Percentiles rank a stretch among this genome's conserved stretches.
phyloP scores from a whole-genome alignment of 2,888 invertebrate genomes.

The Acrocyrtus sp. region DNA sequence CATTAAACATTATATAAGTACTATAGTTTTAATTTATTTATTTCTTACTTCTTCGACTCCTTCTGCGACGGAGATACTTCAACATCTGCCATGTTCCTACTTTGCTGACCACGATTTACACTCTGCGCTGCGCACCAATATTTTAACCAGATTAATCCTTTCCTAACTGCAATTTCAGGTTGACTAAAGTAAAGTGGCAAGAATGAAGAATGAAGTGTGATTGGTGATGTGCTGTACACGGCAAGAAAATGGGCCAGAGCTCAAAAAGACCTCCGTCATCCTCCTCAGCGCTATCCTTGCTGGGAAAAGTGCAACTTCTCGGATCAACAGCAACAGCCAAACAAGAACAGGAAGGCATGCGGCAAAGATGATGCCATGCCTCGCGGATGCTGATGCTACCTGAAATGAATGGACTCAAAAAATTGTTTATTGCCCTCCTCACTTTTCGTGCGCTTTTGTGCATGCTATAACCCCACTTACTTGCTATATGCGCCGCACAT shows the following conservation, averaged over 20 bases:
- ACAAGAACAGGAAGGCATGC: neutral
- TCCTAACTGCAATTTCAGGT: neutral
- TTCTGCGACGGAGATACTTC: conserved; percentile 16
- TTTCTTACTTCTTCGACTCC: conserved; percentile 49
- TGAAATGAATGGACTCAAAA: neutral
- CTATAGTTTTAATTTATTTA: too few species aligned
- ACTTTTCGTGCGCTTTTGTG: too few species aligned
- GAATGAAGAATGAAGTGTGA: too few species aligned
- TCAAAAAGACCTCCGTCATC: conserved; percentile 36
- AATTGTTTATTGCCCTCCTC: too few species aligned
- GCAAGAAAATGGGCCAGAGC: conserved; percentile 13
- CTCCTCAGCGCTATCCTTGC: neutral
- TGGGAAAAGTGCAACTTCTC: conserved; percentile 32
- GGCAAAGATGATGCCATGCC: neutral
- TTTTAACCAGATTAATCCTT: too few species aligned
- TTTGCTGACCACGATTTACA: too few species aligned
- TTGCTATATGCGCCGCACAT: too few species aligned
- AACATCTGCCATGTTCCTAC: conserved; percentile 37
- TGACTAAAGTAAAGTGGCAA: too few species aligned
- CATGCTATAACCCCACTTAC: too few species aligned
- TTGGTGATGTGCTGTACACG: neutral
- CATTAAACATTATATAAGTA: too few species aligned
- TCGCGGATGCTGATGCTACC: neutral
- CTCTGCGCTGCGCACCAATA: too few species aligned
- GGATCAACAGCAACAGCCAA: neutral